These are phyloP conservation scores for Leptopilina clavipes DNA, from an alignment of 1,140 invertebrate genomes.

Conservation along the genomic window DNA sequence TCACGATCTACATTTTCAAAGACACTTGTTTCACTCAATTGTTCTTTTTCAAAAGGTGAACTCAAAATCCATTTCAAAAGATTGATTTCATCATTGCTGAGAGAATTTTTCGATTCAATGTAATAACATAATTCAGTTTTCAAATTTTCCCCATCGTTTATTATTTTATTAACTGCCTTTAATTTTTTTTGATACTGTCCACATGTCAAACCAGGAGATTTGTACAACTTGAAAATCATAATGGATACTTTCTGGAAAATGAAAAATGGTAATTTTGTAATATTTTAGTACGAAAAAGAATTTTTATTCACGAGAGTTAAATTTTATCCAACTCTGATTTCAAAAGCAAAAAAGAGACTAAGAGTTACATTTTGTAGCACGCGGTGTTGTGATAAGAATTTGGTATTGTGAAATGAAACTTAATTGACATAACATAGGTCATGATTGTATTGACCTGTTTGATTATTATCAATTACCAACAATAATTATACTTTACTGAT, in stretches of 20 bases:
- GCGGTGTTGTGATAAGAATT: too few species aligned
- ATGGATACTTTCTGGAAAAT: neutral
- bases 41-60: conserved; percentile 78
- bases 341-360: too few species aligned
- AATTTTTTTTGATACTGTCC: conserved; percentile 61
- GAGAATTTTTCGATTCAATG: conserved; percentile 75
- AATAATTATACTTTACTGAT: too few species aligned
- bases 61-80: conserved; percentile 83
- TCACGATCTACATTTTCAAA: conserved; percentile 64
- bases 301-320: too few species aligned
- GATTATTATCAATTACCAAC: too few species aligned
- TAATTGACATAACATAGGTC: too few species aligned
- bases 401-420: too few species aligned
- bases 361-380: too few species aligned
- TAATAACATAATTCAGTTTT: conserved; percentile 88
- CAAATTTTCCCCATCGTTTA: conserved; percentile 69
- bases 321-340: too few species aligned
- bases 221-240: conserved; percentile 64
- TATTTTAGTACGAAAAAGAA: too few species aligned
- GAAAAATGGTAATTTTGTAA: neutral
- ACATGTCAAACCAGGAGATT: conserved; percentile 58
- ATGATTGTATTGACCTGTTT: too few species aligned
- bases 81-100: conserved; percentile 76
- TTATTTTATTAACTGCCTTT: conserved; percentile 51
- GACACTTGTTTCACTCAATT: conserved; percentile 72